phyloP scores from a whole-genome alignment of 1,140 invertebrate genomes.

The Drosophila ficusphila region DNA sequence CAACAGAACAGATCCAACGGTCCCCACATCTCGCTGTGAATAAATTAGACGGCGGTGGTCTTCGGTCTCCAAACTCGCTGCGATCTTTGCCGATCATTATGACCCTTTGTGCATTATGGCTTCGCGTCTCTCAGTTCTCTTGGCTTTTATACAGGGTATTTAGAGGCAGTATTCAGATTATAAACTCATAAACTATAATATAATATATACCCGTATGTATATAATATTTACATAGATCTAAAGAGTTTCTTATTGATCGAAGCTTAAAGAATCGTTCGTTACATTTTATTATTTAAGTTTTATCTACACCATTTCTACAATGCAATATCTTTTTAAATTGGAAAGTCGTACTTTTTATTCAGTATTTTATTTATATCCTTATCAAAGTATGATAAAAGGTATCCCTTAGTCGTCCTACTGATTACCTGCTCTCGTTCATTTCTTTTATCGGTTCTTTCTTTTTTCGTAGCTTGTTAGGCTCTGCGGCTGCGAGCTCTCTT shows the following conservation, averaged over 20 bases:
- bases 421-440: neutral
- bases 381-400: neutral
- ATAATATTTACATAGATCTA: too few species aligned
- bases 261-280: too few species aligned
- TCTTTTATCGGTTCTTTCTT: slow-evolving; percentile 36
- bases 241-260: too few species aligned
- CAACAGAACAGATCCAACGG: slow-evolving; percentile 13
- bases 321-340: too few species aligned
- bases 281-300: too few species aligned
- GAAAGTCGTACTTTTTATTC: too few species aligned
- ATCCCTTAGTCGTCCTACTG: neutral
- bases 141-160: slow-evolving; percentile 4
- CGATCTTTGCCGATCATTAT: slow-evolving; percentile 73
- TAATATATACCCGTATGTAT: too few species aligned
- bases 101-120: slow-evolving; percentile 63
- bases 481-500: slow-evolving; percentile 57
- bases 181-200: too few species aligned
- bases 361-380: too few species aligned
- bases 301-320: too few species aligned
- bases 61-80: slow-evolving; percentile 27
- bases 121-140: slow-evolving; percentile 21
- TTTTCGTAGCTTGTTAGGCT: slow-evolving; percentile 66
- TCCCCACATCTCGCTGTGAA: slow-evolving; percentile 62
- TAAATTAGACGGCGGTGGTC: slow-evolving; percentile 80
- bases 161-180: neutral